Conservation (phyloP, 1,140 invertebrate genomes). For the Pseudomyrmex pallidus region DNA sequence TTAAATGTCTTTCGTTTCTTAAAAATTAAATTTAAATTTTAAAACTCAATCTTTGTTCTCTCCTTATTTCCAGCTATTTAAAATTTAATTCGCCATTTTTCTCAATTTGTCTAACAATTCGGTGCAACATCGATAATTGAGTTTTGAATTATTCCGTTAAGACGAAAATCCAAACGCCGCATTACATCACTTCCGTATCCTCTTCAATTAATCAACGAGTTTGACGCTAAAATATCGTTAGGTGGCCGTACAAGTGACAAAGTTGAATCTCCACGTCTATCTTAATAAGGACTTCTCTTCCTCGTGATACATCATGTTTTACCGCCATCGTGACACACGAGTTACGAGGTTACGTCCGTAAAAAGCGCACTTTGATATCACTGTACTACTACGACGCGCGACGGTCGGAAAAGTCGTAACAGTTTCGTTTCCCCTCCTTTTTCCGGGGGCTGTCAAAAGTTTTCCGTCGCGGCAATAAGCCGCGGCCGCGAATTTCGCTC, state of each 20-base stretch:
- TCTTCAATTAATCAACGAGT: background rate
- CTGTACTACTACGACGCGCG: background rate
- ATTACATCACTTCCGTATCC: background rate
- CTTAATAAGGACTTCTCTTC: conserved; percentile 44
- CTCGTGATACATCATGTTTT: conserved; percentile 41
- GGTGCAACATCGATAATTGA: too few species aligned
- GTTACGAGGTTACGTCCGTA: conserved; percentile 8
- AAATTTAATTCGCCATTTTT: too few species aligned
- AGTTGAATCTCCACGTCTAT: conserved; percentile 33
- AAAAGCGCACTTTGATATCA: conserved; percentile 32
- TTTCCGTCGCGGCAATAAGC: conserved; percentile 18
- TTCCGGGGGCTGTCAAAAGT: conserved; percentile 38
- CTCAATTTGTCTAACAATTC: too few species aligned
- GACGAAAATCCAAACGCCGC: too few species aligned
- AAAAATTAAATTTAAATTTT: too few species aligned
- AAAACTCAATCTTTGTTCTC: too few species aligned
- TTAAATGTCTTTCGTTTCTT: too few species aligned
- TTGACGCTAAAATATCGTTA: background rate
- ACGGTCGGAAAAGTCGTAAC: conserved; percentile 24
- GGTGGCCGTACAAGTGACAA: background rate
- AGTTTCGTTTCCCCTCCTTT: background rate
- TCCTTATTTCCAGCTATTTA: too few species aligned
- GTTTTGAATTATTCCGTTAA: too few species aligned
- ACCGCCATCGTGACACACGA: conserved; percentile 10
- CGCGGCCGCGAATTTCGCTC: conserved; percentile 12